Conservation (phyloP, 2,797 vertebrate species). For the Taenioides sp. region DNA sequence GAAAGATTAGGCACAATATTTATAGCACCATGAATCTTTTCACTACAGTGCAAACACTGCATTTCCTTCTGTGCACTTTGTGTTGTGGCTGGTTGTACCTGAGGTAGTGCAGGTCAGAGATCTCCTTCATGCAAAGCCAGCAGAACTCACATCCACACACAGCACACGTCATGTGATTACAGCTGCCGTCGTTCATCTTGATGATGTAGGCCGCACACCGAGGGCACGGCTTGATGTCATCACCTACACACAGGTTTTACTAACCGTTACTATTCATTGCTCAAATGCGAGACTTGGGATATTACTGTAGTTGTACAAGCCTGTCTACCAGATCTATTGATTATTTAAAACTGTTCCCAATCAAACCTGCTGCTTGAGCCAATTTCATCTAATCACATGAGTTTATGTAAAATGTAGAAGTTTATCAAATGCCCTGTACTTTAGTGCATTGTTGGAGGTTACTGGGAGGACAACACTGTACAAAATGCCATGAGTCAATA, state of each 20-base stretch:
- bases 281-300: neutral
- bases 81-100: constrained; percentile 75
- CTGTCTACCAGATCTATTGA: neutral
- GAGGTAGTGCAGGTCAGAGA: constrained; percentile 97
- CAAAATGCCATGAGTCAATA: too few relatives aligned
- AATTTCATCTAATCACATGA: neutral
- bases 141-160: constrained; percentile 98
- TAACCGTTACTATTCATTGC: neutral
- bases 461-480: too few relatives aligned
- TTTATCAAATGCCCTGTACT: too few relatives aligned
- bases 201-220: constrained; percentile 97
- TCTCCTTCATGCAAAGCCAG: constrained; percentile 99
- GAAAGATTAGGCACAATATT: neutral
- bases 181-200: constrained; percentile 98
- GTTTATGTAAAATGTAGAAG: neutral
- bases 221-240: constrained; percentile 97
- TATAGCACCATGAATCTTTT: neutral
- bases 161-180: constrained; percentile 98
- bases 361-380: neutral
- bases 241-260: constrained; percentile 72
- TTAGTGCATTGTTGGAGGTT: too few relatives aligned
- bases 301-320: neutral
- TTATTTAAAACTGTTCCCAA: neutral
- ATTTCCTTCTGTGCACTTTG: neutral
- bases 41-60: neutral